Conservation (phyloP, 2,888 invertebrate genomes). For the Archips crataeganus region DNA sequence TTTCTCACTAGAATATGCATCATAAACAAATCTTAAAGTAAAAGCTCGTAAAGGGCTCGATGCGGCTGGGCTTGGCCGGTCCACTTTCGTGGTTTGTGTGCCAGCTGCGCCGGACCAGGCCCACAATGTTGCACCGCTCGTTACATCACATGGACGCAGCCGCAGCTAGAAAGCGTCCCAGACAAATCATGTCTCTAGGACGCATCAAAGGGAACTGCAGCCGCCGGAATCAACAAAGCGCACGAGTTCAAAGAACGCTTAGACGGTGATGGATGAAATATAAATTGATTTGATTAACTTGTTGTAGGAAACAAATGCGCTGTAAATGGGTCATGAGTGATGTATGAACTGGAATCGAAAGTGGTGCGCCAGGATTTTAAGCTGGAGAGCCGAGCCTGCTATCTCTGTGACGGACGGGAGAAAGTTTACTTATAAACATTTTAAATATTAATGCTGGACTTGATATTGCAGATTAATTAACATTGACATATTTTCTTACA, state of each 20-base stretch:
- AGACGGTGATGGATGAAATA: conserved; percentile 41
- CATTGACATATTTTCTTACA: conserved; percentile 10
- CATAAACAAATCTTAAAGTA: conserved; percentile 42
- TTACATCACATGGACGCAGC: conserved; percentile 62
- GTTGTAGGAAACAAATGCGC: conserved; percentile 36
- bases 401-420: conserved; percentile 32
- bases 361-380: conserved; percentile 29
- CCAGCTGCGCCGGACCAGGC: conserved; percentile 49
- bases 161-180: conserved; percentile 70
- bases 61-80: conserved; percentile 57
- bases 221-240: conserved; percentile 40
- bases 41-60: conserved; percentile 42
- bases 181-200: conserved; percentile 61
- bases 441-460: conserved; percentile 14
- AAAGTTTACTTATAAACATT: conserved; percentile 28
- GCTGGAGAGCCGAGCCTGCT: conserved; percentile 12
- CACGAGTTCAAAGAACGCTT: conserved; percentile 40
- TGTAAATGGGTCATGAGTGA: conserved; percentile 36
- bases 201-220: conserved; percentile 54
- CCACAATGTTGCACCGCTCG: conserved; percentile 52
- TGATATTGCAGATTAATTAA: conserved; percentile 26
- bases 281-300: conserved; percentile 41
- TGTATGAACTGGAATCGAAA: conserved; percentile 33
- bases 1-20: conserved; percentile 38
- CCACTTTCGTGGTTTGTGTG: conserved; percentile 72